These are phyloP conservation scores for Rhagium mordax DNA, from an alignment of 2,888 invertebrate genomes.

Conservation along the genomic window DNA sequence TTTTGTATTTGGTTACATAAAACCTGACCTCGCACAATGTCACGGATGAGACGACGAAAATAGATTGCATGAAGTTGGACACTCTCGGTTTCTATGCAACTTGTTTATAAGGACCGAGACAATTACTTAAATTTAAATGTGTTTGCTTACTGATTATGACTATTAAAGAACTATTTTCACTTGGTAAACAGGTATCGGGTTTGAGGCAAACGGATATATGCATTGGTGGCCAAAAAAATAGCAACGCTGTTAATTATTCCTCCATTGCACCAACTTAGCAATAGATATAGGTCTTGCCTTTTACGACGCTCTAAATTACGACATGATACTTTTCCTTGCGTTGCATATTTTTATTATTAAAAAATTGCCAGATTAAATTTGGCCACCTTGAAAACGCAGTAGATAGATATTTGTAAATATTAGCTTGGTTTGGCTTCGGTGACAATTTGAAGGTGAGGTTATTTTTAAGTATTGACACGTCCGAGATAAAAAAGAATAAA, in stretches of 20 bases:
- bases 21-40: conserved; percentile 69
- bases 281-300: too few species aligned
- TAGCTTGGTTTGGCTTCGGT: not conserved
- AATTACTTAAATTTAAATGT: conserved; percentile 2
- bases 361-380: not conserved
- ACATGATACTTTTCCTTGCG: not conserved
- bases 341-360: not conserved
- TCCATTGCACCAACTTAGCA: too few species aligned
- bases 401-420: not conserved
- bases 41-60: conserved; percentile 58
- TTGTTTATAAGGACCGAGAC: conserved; percentile 25
- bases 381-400: not conserved
- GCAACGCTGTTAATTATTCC: too few species aligned
- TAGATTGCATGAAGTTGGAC: conserved; percentile 50
- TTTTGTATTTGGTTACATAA: conserved; percentile 62
- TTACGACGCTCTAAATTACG: too few species aligned
- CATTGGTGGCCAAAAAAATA: not conserved
- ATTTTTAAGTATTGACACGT: conserved; percentile 13
- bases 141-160: conserved; percentile 15
- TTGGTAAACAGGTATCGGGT: conserved; percentile 21
- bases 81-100: conserved; percentile 58
- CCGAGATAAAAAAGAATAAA: conserved; percentile 8
- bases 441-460: conserved; percentile 2
- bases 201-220: not conserved
- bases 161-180: not conserved